A percentile compares a stretch with the other conserved stretches of the same genome.
Evolutionary conservation across 2,113 vertebrate species (phyloP).

Genomic region (Varanus komodoensis): DNA sequence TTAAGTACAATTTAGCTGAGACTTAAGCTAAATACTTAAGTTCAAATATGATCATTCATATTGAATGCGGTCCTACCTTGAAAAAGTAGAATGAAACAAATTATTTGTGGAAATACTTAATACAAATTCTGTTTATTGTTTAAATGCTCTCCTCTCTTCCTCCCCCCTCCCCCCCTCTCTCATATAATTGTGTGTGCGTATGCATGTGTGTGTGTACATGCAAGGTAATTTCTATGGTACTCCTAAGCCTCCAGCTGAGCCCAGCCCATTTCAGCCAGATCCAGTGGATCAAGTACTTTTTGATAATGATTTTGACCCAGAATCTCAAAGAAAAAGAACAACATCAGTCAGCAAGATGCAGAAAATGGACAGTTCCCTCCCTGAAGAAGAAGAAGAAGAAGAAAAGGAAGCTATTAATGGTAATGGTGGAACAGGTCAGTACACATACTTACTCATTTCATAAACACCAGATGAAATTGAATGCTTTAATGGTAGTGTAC

Average conservation of each 20-base stretch:
- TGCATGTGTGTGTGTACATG: not conserved
- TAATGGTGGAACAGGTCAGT: slow-evolving; percentile 86
- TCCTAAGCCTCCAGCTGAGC: slow-evolving; percentile 94
- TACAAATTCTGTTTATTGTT: not conserved
- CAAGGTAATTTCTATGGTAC: slow-evolving; percentile 98
- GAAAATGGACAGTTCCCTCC: slow-evolving; percentile 91
- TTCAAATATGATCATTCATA: not conserved
- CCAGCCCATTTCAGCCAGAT: slow-evolving; percentile 94
- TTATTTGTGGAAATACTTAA: not conserved
- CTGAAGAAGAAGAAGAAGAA: slow-evolving; percentile 97
- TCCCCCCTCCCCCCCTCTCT: slow-evolving; percentile 20
- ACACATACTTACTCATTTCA: not conserved
- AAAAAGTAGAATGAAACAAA: not conserved
- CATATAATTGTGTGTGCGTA: not conserved
- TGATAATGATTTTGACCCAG: slow-evolving; percentile 94
- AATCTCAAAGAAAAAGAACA: slow-evolving; percentile 94
- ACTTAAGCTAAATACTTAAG: not conserved
- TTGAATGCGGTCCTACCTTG: not conserved
- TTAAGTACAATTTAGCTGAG: not conserved
- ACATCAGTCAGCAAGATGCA: slow-evolving; percentile 99
- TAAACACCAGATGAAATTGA: not conserved
- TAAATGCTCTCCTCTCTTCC: not conserved
- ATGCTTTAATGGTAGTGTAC: not conserved
- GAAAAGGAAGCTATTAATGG: slow-evolving; percentile 90
- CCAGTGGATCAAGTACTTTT: slow-evolving; percentile 97